Evolutionary conservation across 2,888 invertebrate species (phyloP).

Genomic region (Tachina lurida): DNA sequence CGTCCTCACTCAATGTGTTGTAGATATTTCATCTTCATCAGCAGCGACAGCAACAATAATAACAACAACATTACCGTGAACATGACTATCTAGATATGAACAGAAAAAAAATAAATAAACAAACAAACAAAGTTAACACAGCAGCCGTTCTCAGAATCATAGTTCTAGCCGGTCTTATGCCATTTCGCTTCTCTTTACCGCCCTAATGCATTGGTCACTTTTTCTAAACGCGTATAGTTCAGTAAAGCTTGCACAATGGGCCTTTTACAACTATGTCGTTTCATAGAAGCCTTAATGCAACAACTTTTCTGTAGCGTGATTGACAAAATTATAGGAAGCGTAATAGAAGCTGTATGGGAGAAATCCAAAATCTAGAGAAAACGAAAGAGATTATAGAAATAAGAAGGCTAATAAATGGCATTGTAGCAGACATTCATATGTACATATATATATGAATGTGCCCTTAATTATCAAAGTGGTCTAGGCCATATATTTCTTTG

Average conservation of each 20-base stretch:
- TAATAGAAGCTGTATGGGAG: no score
- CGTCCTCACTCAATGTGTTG: constrained; percentile 71
- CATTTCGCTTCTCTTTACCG: constrained; percentile 40
- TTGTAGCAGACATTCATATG: no score
- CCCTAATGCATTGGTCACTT: constrained; percentile 63
- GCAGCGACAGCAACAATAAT: constrained; percentile 57
- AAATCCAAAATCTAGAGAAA: no score
- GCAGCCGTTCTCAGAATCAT: constrained; percentile 46
- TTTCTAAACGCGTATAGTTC: constrained; percentile 9
- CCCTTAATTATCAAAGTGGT: no score
- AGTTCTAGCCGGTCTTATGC: constrained; percentile 35
- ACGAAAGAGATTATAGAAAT: no score
- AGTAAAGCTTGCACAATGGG: constrained; percentile 51
- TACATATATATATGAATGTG: no score
- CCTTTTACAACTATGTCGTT: background rate
- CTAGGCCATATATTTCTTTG: no score
- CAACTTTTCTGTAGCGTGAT: no score
- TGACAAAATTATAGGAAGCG: no score
- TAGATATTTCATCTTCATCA: constrained; percentile 69
- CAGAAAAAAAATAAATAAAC: background rate
- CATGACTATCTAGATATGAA: constrained; percentile 42
- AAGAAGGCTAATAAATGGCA: no score
- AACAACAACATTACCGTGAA: constrained; percentile 46
- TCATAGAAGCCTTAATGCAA: no score
- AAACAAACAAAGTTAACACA: constrained; percentile 2